phyloP scores from a whole-genome alignment of 2,797 vertebrate genomes.

The Ctenopoma multispine region DNA sequence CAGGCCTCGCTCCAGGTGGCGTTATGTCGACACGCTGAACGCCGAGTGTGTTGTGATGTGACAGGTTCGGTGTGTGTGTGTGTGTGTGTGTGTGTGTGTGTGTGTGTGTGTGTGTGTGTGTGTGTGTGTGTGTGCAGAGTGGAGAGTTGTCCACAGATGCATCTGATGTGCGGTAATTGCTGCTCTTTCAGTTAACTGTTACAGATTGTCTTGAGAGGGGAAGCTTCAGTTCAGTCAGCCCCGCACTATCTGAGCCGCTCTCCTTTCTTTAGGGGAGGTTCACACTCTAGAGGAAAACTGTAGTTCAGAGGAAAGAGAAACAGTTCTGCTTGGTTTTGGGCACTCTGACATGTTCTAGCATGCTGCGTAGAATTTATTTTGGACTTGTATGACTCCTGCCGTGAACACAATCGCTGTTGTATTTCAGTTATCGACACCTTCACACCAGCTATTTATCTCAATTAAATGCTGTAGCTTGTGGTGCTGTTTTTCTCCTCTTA shows the following conservation, averaged over 20 bases:
- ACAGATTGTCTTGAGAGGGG: slow-evolving; percentile 61
- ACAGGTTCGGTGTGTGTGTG: slow-evolving; percentile 62
- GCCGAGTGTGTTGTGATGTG: slow-evolving; percentile 71
- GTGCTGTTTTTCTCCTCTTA: slow-evolving; percentile 27
- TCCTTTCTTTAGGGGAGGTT: slow-evolving; percentile 57
- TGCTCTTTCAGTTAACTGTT: slow-evolving; percentile 76
- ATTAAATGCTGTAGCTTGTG: slow-evolving; percentile 25
- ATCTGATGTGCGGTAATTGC: slow-evolving; percentile 80
- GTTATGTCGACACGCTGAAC: slow-evolving; percentile 72
- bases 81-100: slow-evolving; percentile 1
- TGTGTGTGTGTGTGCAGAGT: slow-evolving; percentile 32
- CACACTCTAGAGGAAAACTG: slow-evolving; percentile 26
- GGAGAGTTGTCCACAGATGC: slow-evolving; percentile 54
- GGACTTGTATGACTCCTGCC: slow-evolving; percentile 51
- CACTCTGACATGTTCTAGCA: slow-evolving; percentile 27
- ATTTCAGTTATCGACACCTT: slow-evolving; percentile 55
- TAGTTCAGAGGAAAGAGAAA: slow-evolving; percentile 26
- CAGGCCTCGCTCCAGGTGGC: slow-evolving; percentile 77
- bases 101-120: slow-evolving; percentile 32
- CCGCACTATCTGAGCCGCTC: slow-evolving; percentile 33
- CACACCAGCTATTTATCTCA: slow-evolving; percentile 38
- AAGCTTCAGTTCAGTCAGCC: slow-evolving; percentile 51
- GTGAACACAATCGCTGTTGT: slow-evolving; percentile 45
- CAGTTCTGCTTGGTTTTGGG: slow-evolving; percentile 39
- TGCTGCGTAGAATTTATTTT: slow-evolving; percentile 46